These are phyloP conservation scores for Endotricha flammealis DNA, from an alignment of 2,888 invertebrate species.

Conservation along the genomic window DNA sequence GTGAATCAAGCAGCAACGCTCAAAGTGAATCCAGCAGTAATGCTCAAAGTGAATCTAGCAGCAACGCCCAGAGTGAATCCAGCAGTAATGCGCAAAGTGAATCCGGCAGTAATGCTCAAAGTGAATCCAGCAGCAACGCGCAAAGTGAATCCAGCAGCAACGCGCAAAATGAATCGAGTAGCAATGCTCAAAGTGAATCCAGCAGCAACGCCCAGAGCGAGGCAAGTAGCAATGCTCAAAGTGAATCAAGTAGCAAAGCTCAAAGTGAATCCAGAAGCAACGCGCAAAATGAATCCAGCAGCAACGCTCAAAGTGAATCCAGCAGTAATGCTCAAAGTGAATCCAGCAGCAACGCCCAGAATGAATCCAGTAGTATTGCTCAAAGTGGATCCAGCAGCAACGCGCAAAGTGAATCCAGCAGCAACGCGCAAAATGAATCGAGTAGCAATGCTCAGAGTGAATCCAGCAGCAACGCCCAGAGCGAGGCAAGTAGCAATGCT, in stretches of 20 bases:
- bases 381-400: neutral
- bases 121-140: neutral
- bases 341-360: neutral
- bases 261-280: neutral
- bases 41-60: neutral
- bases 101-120: neutral
- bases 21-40: neutral
- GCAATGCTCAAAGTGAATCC: neutral
- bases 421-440: neutral
- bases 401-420: neutral
- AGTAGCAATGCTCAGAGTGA: neutral
- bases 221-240: neutral
- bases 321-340: neutral
- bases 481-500: neutral
- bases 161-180: neutral
- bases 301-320: neutral
- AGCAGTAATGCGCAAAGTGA: neutral
- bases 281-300: neutral
- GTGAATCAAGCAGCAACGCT: neutral
- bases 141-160: neutral
- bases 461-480: neutral
- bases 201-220: neutral
- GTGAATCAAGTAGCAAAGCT: neutral
- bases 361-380: too few species aligned
- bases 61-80: neutral